Base-by-base conservation (phyloP, 2,888 invertebrate genomes). In the Dasypogon diadema region DNA sequence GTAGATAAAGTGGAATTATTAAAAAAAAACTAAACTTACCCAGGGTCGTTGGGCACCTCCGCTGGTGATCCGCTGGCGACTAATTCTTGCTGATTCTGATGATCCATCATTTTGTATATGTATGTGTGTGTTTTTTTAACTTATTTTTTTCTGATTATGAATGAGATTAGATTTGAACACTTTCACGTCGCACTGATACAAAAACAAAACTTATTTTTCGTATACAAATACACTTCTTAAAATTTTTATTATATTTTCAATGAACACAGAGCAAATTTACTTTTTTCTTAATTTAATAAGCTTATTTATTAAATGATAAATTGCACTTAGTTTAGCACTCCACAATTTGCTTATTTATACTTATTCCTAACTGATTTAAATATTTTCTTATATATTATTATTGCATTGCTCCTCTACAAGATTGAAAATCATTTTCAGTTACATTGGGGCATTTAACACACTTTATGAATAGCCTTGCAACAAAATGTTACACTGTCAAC, bases 41-140 rank as follows among this genome's bases (percentile, higher is more conserved):
- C 96, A 87, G 96, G 96, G 89, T 96, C 96, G 90, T 96, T 96
- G 88, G 95, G 93, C 88, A 94, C 94, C 89, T 96, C 96, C 80
- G 94, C 93, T 85, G 94, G 93, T 86, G 94, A 92, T 86, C 92
- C 91, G 86, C 92, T 92, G 81, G 89, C 88, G 82, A 89, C 90
- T 87, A 91, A 90, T 86, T 94, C 94, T 89, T 93, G 93, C 80
- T 82, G 82, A 75, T 78, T 81, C 54, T 81, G 82, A 77, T 79
- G 81, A 26, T 85, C 85, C 81, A 85, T 84, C 70, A 70, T 70
- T 54, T 56, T 30, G 5, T 48, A n/a, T n/a, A 30, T 74, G 73
- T n/a, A n/a, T 74, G 34, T 26, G 37, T 74, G 14, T 37, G 16
- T 51, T 65, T 42, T 65, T 65, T 65, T 30, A 58, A 58, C 63